Evolutionary conservation across 2,113 vertebrate genomes (phyloP).

Genomic region (Epinephelus cyanopodus): DNA sequence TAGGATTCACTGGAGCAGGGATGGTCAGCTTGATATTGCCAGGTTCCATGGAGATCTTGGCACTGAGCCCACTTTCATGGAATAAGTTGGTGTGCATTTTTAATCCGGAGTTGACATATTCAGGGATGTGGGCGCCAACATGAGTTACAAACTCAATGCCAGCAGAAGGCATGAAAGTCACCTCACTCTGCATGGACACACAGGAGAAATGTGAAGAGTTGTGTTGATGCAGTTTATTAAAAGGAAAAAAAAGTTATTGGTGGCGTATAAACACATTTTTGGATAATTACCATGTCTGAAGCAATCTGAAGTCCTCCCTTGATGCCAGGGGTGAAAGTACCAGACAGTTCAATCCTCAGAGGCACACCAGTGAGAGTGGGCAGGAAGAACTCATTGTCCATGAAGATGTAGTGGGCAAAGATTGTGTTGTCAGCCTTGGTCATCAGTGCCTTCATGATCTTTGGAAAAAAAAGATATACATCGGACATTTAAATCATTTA

Average conservation of each 20-base stretch:
- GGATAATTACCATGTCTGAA: conserved; percentile 82
- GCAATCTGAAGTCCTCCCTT: conserved; percentile 86
- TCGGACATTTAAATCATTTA: background rate
- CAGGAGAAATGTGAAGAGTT: conserved; percentile 55
- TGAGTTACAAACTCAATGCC: conserved; percentile 90
- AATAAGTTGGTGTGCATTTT: conserved; percentile 91
- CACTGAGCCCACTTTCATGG: conserved; percentile 88
- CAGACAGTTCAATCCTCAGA: conserved; percentile 90
- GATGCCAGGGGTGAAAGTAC: conserved; percentile 89
- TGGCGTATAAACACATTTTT: background rate
- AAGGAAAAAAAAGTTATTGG: too few species aligned
- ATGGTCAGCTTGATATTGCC: conserved; percentile 88
- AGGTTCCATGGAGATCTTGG: conserved; percentile 79
- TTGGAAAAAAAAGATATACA: conserved; percentile 27
- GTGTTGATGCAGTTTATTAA: background rate
- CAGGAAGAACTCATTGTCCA: conserved; percentile 95
- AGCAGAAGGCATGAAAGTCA: conserved; percentile 90
- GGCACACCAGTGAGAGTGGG: conserved; percentile 92
- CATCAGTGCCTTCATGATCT: conserved; percentile 83
- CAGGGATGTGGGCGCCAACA: conserved; percentile 88
- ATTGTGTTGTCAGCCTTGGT: conserved; percentile 86
- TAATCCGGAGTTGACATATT: conserved; percentile 87
- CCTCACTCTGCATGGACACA: conserved; percentile 79
- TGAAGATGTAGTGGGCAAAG: conserved; percentile 95
- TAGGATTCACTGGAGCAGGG: conserved; percentile 84